Conservation (phyloP, 1,140 invertebrate species). For the Zophobas atratus region DNA sequence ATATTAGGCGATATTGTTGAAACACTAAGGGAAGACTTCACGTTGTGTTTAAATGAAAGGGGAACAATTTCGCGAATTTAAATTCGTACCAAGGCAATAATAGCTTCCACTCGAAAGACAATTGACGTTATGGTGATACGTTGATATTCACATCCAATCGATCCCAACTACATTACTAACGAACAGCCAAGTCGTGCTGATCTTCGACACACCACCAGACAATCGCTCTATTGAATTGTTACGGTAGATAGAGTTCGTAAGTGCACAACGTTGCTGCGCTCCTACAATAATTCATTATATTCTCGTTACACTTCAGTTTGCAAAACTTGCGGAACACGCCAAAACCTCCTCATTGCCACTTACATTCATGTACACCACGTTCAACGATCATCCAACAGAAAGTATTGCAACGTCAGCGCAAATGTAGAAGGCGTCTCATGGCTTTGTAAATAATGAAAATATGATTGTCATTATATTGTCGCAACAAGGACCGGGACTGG, state of each 20-base stretch:
- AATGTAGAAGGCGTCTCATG: too few relatives aligned
- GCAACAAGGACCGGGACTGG: too few relatives aligned
- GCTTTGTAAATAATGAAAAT: too few relatives aligned
- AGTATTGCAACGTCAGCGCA: too few relatives aligned
- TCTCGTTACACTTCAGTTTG: background rate
- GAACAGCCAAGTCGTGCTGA: constrained; percentile 14
- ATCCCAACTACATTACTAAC: constrained; percentile 20
- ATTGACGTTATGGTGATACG: constrained; percentile 22
- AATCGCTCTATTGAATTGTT: constrained; percentile 23
- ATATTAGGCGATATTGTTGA: constrained; percentile 15
- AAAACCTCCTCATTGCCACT: too few relatives aligned
- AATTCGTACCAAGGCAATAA: constrained; percentile 22
- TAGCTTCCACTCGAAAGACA: constrained; percentile 29
- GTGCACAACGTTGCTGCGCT: constrained; percentile 8
- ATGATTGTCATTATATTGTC: too few relatives aligned
- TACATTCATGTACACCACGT: too few relatives aligned
- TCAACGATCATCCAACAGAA: too few relatives aligned
- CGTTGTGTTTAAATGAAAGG: background rate
- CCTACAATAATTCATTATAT: background rate
- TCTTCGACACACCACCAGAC: constrained; percentile 16
- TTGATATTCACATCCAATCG: constrained; percentile 30
- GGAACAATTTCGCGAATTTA: constrained; percentile 36
- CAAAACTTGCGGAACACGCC: too few relatives aligned
- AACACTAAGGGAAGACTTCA: constrained; percentile 7
- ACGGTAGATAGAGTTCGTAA: background rate